Evolutionary conservation across 2,797 vertebrate species (phyloP).

Genomic region (Lithobates pipiens): DNA sequence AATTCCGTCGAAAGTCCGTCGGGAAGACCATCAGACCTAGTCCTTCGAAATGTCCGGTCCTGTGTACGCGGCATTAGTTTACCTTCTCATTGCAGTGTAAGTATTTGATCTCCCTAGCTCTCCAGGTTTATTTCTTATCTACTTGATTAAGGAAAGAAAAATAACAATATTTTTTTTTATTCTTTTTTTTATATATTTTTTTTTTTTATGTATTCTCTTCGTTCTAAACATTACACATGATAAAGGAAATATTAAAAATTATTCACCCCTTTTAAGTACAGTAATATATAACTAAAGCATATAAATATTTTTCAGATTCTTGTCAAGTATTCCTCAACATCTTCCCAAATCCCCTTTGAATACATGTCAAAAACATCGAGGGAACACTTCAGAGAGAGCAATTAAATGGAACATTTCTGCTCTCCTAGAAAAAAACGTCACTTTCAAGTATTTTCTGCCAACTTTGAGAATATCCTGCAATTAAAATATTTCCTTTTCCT

Average conservation of each 20-base stretch:
- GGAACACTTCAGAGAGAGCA: neutral
- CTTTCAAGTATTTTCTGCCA: slow-evolving; percentile 22
- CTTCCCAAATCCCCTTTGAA: slow-evolving; percentile 55
- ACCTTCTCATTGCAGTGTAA: too few relatives aligned
- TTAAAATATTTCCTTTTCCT: slow-evolving; percentile 47
- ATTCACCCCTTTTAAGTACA: neutral
- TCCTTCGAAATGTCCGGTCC: too few relatives aligned
- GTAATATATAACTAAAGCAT: neutral
- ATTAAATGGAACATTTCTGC: slow-evolving; percentile 9
- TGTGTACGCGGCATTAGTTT: too few relatives aligned
- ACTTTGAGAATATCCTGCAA: slow-evolving; percentile 45
- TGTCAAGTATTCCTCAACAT: slow-evolving; percentile 61
- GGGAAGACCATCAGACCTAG: too few relatives aligned
- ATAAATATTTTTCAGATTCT: slow-evolving; percentile 49
- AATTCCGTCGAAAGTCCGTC: too few relatives aligned
- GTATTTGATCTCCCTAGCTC: too few relatives aligned
- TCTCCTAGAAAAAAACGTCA: slow-evolving; percentile 34
- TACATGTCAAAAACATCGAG: slow-evolving; percentile 45
- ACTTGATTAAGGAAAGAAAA: too few relatives aligned
- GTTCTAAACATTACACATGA: neutral
- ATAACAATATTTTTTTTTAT: too few relatives aligned
- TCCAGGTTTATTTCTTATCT: too few relatives aligned
- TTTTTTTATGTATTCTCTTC: too few relatives aligned
- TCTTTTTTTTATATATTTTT: too few relatives aligned
- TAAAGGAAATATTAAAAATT: neutral